Conservation (phyloP, 1,140 invertebrate genomes). For the Theocolax elegans region DNA sequence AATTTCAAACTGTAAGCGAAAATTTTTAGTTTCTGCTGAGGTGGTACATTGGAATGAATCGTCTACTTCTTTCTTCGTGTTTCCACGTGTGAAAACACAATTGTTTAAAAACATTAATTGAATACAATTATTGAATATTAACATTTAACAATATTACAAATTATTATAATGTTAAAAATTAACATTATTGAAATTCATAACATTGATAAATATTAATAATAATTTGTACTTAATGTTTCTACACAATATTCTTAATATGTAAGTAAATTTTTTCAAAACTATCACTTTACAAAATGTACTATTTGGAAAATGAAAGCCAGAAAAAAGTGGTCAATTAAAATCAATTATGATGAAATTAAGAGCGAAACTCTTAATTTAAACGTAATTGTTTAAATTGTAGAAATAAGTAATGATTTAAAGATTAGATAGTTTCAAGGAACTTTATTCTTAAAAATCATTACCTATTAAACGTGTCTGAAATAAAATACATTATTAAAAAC, state of each 20-base stretch:
- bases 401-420: background rate
- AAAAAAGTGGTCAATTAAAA: constrained; percentile 10
- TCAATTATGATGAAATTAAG: background rate
- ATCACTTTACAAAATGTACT: background rate
- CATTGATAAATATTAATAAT: too few relatives aligned
- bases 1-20: constrained; percentile 8
- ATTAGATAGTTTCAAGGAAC: too few relatives aligned
- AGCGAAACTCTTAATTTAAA: background rate
- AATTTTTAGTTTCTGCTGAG: background rate
- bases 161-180: too few relatives aligned
- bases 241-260: too few relatives aligned
- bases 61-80: background rate
- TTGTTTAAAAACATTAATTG: too few relatives aligned
- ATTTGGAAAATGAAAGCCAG: background rate
- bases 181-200: too few relatives aligned
- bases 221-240: too few relatives aligned
- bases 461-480: background rate
- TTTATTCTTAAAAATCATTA: background rate
- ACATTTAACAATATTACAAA: too few relatives aligned
- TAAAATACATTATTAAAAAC: background rate
- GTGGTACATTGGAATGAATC: background rate
- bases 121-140: too few relatives aligned
- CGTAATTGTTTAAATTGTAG: background rate
- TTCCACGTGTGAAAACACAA: too few relatives aligned
- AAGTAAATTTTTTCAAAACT: background rate